These are phyloP conservation scores for Mustelus asterias DNA, from an alignment of 2,113 vertebrate genomes.

Conservation along the genomic window DNA sequence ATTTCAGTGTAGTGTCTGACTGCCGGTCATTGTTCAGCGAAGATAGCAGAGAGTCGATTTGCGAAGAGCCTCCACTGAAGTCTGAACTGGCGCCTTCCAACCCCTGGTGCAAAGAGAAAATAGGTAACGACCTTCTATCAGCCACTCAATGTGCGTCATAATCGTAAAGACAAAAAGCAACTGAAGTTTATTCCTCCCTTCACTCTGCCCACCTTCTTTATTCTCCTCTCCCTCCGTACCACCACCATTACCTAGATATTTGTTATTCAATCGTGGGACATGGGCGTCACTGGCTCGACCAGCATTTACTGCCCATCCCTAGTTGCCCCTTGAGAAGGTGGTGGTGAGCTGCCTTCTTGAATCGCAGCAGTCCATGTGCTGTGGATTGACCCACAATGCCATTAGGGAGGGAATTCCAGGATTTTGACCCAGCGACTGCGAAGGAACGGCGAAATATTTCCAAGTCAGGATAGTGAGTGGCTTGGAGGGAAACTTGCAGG, in stretches of 20 bases:
- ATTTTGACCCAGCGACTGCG: no score
- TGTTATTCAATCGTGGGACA: no score
- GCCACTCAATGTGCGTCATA: not conserved
- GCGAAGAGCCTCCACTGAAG: conserved; percentile 49
- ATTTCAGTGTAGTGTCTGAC: conserved; percentile 57
- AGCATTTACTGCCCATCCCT: no score
- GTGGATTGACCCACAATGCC: no score
- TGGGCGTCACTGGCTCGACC: no score
- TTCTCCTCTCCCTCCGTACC: not conserved
- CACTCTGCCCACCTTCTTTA: not conserved
- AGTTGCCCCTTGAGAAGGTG: no score
- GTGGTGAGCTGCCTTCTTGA: no score
- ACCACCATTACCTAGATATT: not conserved
- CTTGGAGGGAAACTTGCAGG: no score
- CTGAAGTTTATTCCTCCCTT: not conserved
- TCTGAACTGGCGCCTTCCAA: conserved; percentile 49
- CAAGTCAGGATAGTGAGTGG: no score
- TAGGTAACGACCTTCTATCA: not conserved
- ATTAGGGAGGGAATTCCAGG: no score
- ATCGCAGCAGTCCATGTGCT: no score
- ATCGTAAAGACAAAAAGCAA: not conserved
- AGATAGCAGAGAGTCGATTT: conserved; percentile 57
- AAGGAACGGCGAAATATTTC: no score
- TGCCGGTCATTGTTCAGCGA: conserved; percentile 46
- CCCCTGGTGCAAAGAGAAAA: conserved; percentile 45